Evolutionary conservation across 1,140 invertebrate genomes (phyloP).

Genomic region (Drosophila novamexicana): DNA sequence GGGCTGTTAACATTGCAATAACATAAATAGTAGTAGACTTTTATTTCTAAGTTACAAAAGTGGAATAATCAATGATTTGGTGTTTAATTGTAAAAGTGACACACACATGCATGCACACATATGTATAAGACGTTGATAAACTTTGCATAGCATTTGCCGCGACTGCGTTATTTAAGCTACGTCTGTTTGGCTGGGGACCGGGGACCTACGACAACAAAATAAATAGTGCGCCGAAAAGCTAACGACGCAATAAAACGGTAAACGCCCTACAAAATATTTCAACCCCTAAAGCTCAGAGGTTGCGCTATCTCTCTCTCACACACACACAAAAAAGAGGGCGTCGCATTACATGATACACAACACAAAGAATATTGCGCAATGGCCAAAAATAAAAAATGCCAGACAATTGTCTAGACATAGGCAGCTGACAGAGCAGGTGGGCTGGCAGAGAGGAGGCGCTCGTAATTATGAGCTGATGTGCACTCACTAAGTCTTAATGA

Average conservation of each 20-base stretch:
- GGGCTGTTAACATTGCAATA: conserved; percentile 6
- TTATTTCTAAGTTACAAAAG: not conserved
- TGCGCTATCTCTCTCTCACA: conserved; percentile 17
- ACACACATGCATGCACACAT: too few relatives aligned
- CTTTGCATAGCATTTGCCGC: not conserved
- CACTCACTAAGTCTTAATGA: conserved; percentile 20
- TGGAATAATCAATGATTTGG: not conserved
- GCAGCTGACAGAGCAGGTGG: not conserved
- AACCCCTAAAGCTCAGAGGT: conserved; percentile 52
- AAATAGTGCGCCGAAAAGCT: conserved; percentile 33
- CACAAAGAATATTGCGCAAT: conserved; percentile 66
- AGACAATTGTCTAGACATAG: conserved; percentile 59
- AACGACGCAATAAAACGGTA: conserved; percentile 9
- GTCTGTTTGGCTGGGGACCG: not conserved
- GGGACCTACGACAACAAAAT: conserved; percentile 63
- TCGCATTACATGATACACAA: conserved; percentile 45
- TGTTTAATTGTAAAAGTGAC: too few relatives aligned
- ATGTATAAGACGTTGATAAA: not conserved
- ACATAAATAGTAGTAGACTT: conserved; percentile 64
- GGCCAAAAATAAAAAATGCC: conserved; percentile 30
- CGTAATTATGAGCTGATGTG: not conserved
- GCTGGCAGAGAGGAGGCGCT: not conserved
- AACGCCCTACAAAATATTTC: conserved; percentile 31
- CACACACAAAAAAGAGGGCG: conserved; percentile 1
- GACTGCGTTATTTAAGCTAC: not conserved